Base-by-base conservation (phyloP, 2,113 vertebrate species). In the Rhinopomastus cyanomelas region DNA sequence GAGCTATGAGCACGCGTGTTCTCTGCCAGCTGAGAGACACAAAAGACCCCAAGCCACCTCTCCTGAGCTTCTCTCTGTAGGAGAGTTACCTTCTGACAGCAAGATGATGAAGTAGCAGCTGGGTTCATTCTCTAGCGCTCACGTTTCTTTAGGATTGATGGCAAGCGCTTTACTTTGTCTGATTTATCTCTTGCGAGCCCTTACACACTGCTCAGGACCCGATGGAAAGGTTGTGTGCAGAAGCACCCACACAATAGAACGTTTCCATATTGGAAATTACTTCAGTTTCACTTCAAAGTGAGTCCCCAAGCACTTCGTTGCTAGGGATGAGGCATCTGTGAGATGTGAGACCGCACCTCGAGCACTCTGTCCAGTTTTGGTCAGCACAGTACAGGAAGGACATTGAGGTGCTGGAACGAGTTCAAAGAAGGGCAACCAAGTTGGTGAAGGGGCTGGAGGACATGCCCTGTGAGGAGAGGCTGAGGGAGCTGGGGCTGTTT, bases 61-160 rank as follows among this genome's bases (percentile, higher is more conserved):
- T 94, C 80, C 51, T 64, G 77, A 93, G 80, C 80, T 91, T 86
- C 61, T 92, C 84, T 85, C 85, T 67, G 88, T 90, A 93, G 90
- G 90, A 81, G 55, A 82, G 79, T 93, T 75, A 81, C 64, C 42
- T 92, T 92, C 78, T 96, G 95, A 96, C 93, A 94, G 82, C 76
- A 93, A 96, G 93, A 96, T 84, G 86, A 96, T 96, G 94, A 88
- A 84, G 84, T 26, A 67, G 87, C 96, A 96, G 95, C 95, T 96
- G 95, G 61, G 95, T 65, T 92, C 94, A 92, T 96, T 95, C 89
- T 96, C 87, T 64, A 78, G 68, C 0, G 51, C 73, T 87, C 89
- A 87, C 46, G 85, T 90, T 79, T 89, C 80, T 93, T 96, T 91
- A 87, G 85, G 95, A 96, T 95, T 95, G 92, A 96, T 91, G 96